These are phyloP conservation scores for Anarrhichthys ocellatus DNA, from an alignment of 2,113 vertebrate species.

Conservation along the genomic window DNA sequence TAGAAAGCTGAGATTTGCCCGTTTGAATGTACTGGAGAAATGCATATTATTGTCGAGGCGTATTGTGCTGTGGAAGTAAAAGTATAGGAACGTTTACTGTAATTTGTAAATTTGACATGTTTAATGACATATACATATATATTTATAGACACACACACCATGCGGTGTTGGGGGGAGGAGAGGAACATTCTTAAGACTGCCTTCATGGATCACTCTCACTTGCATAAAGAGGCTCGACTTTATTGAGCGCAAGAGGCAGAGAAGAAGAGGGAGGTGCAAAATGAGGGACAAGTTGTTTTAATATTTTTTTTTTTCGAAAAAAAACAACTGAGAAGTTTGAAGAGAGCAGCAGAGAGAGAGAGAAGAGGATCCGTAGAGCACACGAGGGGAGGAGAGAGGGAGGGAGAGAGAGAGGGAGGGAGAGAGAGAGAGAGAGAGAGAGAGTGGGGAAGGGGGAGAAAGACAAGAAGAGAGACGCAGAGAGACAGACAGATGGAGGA, in stretches of 20 bases:
- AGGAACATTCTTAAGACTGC: slow-evolving; percentile 74
- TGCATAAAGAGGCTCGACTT: slow-evolving; percentile 59
- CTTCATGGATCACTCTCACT: slow-evolving; percentile 76
- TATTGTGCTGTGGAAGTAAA: not conserved
- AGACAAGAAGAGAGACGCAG: slow-evolving; percentile 64
- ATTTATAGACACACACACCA: slow-evolving; percentile 14
- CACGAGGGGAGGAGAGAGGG: slow-evolving; percentile 39
- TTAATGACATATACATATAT: not conserved
- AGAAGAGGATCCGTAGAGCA: slow-evolving; percentile 23
- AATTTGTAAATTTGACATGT: not conserved
- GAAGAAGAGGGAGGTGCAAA: slow-evolving; percentile 44
- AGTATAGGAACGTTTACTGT: not conserved
- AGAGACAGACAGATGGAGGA: slow-evolving; percentile 71
- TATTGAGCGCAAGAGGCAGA: slow-evolving; percentile 38
- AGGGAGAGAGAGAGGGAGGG: slow-evolving; percentile 38
- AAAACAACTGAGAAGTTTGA: slow-evolving; percentile 44
- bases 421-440: slow-evolving; percentile 35
- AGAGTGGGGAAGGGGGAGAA: slow-evolving; percentile 42
- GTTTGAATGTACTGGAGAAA: not conserved
- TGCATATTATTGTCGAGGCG: not conserved
- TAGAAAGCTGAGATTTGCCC: not conserved
- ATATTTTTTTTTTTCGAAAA: not conserved
- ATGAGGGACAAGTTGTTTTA: slow-evolving; percentile 7
- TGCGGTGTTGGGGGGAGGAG: slow-evolving; percentile 66
- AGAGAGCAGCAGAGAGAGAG: slow-evolving; percentile 47